phyloP scores from a whole-genome alignment of 2,113 vertebrate genomes.

The Tympanuchus pallidicinctus region DNA sequence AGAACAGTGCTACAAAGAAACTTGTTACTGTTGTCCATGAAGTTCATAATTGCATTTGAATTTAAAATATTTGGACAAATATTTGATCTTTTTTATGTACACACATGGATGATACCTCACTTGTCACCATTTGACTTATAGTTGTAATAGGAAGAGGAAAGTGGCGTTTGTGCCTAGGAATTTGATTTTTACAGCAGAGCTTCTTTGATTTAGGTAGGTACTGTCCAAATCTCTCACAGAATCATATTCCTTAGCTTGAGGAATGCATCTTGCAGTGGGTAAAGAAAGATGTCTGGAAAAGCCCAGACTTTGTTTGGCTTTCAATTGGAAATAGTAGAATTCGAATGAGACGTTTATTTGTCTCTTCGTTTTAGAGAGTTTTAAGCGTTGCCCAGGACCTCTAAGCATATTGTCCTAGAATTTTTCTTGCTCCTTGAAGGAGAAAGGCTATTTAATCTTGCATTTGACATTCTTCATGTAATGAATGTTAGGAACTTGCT shows the following conservation, averaged over 20 bases:
- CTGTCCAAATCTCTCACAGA: background rate
- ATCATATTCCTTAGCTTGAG: background rate
- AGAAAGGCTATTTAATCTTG: background rate
- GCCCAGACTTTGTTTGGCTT: background rate
- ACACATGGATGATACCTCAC: fast-evolving
- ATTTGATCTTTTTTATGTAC: background rate
- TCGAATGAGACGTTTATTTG: background rate
- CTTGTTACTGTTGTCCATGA: background rate
- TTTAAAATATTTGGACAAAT: background rate
- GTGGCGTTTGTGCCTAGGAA: background rate
- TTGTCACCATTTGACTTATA: background rate
- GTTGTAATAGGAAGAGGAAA: background rate
- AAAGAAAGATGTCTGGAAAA: background rate
- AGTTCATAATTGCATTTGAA: background rate
- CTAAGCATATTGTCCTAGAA: background rate
- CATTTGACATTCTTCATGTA: background rate
- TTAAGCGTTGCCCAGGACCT: background rate
- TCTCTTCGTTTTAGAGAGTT: background rate
- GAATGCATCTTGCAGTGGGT: background rate
- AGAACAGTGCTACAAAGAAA: background rate
- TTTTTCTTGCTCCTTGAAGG: background rate
- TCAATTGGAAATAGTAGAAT: background rate
- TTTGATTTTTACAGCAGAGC: background rate
- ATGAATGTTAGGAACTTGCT: background rate
- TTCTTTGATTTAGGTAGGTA: background rate